Conservation (phyloP, 2,113 vertebrate genomes). For the Haemorhous mexicanus region DNA sequence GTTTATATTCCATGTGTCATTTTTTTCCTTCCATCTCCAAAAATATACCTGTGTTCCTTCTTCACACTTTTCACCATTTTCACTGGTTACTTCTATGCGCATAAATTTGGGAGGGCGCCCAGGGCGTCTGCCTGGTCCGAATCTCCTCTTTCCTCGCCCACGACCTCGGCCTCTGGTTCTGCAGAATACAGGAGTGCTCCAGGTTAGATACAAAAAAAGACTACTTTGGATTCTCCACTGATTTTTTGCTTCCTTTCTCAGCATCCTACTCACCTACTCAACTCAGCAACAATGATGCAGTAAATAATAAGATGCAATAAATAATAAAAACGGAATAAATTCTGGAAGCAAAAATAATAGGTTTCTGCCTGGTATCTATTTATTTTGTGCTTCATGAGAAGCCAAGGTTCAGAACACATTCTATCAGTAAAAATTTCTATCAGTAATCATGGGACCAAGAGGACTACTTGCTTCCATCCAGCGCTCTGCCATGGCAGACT, state of each 20-base stretch:
- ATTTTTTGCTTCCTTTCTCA: background rate
- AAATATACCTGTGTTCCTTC: slow-evolving; percentile 77
- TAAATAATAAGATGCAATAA: background rate
- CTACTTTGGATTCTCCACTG: background rate
- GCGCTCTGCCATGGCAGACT: background rate
- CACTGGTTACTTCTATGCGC: slow-evolving; percentile 81
- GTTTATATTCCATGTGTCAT: background rate
- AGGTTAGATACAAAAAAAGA: background rate
- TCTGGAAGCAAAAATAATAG: background rate
- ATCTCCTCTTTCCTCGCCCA: slow-evolving; percentile 88
- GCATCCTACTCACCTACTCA: background rate
- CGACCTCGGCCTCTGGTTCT: slow-evolving; percentile 90
- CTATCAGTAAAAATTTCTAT: background rate
- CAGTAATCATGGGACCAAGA: background rate
- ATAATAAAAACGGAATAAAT: background rate
- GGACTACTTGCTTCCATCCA: background rate
- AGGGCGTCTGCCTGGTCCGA: slow-evolving; percentile 87
- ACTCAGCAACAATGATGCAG: background rate
- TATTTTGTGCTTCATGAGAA: background rate
- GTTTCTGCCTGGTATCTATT: background rate
- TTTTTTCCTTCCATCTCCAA: background rate
- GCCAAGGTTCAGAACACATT: background rate
- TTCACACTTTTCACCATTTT: slow-evolving; percentile 76
- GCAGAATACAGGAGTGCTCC: slow-evolving; percentile 41
- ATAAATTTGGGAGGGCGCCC: slow-evolving; percentile 94